Evolutionary conservation across 2,797 vertebrate genomes (phyloP).

Genomic region (Cynodonichthys magdalenae): DNA sequence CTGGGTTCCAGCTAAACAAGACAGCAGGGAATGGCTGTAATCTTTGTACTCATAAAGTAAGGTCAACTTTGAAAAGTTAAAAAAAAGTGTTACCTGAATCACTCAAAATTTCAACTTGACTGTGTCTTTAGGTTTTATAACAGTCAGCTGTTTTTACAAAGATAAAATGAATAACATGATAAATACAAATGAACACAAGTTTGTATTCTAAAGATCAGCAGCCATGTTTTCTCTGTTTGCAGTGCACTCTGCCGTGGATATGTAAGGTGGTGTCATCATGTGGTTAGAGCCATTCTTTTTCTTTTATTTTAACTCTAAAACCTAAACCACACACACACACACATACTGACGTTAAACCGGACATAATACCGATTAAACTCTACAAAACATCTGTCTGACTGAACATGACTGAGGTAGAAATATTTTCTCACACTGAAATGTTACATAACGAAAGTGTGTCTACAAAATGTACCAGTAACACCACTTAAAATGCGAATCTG

Average conservation of each 20-base stretch:
- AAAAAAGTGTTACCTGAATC: background rate
- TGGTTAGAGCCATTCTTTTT: too few species aligned
- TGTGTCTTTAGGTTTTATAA: background rate
- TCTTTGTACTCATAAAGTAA: constrained; percentile 39
- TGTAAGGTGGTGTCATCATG: constrained; percentile 35
- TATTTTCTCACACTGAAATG: background rate
- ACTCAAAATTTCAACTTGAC: background rate
- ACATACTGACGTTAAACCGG: too few species aligned
- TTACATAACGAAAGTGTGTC: background rate
- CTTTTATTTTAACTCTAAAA: too few species aligned
- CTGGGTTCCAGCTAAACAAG: constrained; percentile 16
- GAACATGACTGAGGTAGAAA: background rate
- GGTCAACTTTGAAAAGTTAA: constrained; percentile 12
- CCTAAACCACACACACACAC: too few species aligned
- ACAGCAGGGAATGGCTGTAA: constrained; percentile 30
- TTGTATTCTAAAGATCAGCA: constrained; percentile 10
- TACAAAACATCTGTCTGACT: too few species aligned
- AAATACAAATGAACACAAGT: constrained; percentile 14
- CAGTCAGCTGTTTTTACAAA: background rate
- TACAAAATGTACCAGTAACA: background rate
- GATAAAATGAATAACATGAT: constrained; percentile 17
- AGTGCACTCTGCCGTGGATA: constrained; percentile 9
- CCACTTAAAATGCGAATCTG: too few species aligned
- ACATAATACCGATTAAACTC: too few species aligned
- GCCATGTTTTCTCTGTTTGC: background rate